A percentile compares a stretch with the other conserved stretches of the same genome.
Conservation (phyloP, 2,888 invertebrate species). For the Eristalis tenax region DNA sequence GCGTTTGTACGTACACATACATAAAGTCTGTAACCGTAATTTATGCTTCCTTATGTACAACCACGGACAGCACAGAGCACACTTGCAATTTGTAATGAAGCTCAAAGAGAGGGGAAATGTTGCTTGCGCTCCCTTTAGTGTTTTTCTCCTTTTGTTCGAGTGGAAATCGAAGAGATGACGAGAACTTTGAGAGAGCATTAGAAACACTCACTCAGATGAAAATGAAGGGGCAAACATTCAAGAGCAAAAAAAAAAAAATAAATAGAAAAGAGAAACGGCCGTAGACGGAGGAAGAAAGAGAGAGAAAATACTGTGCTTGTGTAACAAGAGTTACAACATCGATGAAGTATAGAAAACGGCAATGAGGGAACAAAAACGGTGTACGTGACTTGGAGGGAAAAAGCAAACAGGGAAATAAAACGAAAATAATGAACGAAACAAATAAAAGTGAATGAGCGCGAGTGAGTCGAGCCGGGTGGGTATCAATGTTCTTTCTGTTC, state of each 20-base stretch:
- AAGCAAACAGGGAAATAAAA: conserved; percentile 62
- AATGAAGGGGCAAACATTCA: not conserved
- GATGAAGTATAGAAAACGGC: conserved; percentile 41
- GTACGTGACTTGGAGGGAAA: conserved; percentile 64
- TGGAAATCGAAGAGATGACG: not conserved
- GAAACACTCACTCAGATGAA: not conserved
- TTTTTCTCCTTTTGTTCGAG: not conserved
- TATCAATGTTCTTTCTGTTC: not conserved
- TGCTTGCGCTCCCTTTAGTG: not conserved
- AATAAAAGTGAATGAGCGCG: conserved; percentile 40
- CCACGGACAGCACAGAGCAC: not conserved
- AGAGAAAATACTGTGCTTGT: conserved; percentile 22
- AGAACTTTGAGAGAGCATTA: conserved; percentile 41
- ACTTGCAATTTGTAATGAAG: not conserved
- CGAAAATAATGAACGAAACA: conserved; percentile 53
- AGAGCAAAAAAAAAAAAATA: not conserved
- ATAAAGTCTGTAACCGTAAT: conserved; percentile 18
- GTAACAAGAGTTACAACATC: conserved; percentile 54
- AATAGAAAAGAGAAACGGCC: not conserved
- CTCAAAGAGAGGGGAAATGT: conserved; percentile 35
- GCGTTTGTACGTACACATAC: not conserved
- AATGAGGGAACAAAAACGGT: conserved; percentile 63
- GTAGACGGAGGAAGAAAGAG: not conserved
- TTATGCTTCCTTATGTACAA: conserved; percentile 45
- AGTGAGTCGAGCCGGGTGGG: not conserved